These are phyloP conservation scores for Macaca fascicularis DNA, from an alignment of 2,113 vertebrate genomes.

Conservation along the genomic window DNA sequence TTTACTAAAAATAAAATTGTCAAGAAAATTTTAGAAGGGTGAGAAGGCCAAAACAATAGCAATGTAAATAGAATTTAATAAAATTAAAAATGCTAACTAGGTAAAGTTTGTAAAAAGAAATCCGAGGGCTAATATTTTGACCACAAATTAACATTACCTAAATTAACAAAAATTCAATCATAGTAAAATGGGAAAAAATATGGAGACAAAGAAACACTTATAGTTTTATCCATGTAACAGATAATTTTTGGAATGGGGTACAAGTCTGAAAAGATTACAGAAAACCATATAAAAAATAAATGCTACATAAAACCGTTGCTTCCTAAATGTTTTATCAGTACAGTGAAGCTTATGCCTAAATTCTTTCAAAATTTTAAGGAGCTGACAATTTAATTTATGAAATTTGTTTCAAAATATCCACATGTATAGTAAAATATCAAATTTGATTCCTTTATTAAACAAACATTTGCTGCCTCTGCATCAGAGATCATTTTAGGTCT, in stretches of 20 bases:
- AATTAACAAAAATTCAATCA: not conserved
- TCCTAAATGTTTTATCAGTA: not conserved
- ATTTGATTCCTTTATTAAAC: not conserved
- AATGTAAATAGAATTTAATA: not conserved
- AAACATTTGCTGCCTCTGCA: not conserved
- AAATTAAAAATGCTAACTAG: not conserved
- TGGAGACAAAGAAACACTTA: not conserved
- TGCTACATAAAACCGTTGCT: not conserved
- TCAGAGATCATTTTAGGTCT: not conserved
- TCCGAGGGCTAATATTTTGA: not conserved
- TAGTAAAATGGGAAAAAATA: too few relatives aligned
- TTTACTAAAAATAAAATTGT: not conserved
- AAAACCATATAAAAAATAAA: not conserved
- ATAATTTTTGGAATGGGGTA: too few relatives aligned
- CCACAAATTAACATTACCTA: not conserved
- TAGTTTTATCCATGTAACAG: not conserved
- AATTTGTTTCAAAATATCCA: not conserved
- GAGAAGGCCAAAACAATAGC: not conserved
- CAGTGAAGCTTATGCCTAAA: not conserved
- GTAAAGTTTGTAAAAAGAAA: not conserved
- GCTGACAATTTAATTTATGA: not conserved
- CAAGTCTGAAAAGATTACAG: not conserved
- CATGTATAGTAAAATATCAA: not conserved
- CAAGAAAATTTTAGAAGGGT: not conserved
- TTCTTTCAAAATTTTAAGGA: not conserved